phyloP scores from a whole-genome alignment of 2,113 vertebrate genomes.

The Perca schrenkii region DNA sequence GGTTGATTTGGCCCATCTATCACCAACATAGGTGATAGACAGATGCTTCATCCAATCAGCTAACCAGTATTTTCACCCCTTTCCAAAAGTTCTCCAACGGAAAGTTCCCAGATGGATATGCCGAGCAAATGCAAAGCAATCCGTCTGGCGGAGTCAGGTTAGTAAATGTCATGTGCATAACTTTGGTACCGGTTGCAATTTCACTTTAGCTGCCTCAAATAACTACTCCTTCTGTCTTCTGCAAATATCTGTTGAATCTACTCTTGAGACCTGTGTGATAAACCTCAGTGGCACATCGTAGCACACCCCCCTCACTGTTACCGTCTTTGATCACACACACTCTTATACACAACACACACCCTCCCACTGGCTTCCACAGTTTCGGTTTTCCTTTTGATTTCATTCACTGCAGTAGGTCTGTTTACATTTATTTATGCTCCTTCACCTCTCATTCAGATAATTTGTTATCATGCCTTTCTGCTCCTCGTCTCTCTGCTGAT shows the following conservation, averaged over 20 bases:
- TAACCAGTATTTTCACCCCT: too few species aligned
- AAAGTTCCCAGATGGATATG: too few species aligned
- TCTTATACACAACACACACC: slow-evolving; percentile 21
- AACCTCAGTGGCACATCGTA: slow-evolving; percentile 41
- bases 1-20: too few species aligned
- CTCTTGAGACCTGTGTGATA: slow-evolving; percentile 39
- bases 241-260: slow-evolving; percentile 39
- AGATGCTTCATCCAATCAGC: too few species aligned
- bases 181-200: neutral
- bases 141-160: too few species aligned
- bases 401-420: slow-evolving; percentile 45
- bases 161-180: neutral
- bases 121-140: too few species aligned
- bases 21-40: too few species aligned
- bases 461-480: slow-evolving; percentile 43
- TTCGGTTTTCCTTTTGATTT: slow-evolving; percentile 61
- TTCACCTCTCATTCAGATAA: slow-evolving; percentile 56
- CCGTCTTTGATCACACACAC: slow-evolving; percentile 51
- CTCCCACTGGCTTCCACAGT: slow-evolving; percentile 36
- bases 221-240: slow-evolving; percentile 20
- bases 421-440: slow-evolving; percentile 61
- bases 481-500: slow-evolving; percentile 11
- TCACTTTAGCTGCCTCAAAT: slow-evolving; percentile 22
- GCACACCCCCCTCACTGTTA: slow-evolving; percentile 27
- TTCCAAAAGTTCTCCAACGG: too few species aligned